These are phyloP conservation scores for Steromphala cineraria DNA, from an alignment of 2,888 invertebrate genomes.

Conservation along the genomic window DNA sequence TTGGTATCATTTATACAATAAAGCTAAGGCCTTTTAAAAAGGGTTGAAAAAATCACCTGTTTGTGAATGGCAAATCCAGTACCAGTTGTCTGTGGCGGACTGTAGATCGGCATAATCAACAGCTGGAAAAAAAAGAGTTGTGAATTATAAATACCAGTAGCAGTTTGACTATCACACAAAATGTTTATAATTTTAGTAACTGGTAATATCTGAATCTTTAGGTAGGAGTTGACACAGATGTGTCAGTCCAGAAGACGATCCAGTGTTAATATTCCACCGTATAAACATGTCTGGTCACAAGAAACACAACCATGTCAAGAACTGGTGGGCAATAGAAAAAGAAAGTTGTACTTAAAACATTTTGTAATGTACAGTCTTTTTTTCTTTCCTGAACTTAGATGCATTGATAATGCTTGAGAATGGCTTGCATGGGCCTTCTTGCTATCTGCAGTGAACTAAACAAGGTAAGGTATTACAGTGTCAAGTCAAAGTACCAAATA, in stretches of 20 bases:
- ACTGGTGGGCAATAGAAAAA: neutral
- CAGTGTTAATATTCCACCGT: neutral
- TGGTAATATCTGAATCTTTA: neutral
- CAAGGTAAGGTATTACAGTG: too few species aligned
- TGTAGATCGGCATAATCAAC: constrained; percentile 74
- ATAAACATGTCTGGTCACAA: neutral
- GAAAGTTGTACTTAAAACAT: too few species aligned
- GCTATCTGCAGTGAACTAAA: too few species aligned
- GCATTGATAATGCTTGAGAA: too few species aligned
- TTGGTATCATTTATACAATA: neutral
- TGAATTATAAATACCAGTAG: too few species aligned
- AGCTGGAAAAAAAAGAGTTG: constrained; percentile 55
- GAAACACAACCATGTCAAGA: neutral
- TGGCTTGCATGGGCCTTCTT: too few species aligned
- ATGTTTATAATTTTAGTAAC: too few species aligned
- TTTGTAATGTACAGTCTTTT: too few species aligned
- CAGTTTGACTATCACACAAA: too few species aligned
- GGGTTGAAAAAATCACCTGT: constrained; percentile 56
- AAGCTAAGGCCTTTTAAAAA: neutral
- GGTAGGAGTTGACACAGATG: neutral
- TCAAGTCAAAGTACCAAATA: too few species aligned
- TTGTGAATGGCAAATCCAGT: constrained; percentile 69
- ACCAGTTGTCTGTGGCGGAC: constrained; percentile 40
- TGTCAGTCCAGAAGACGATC: neutral
- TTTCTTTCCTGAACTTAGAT: too few species aligned